phyloP scores from a whole-genome alignment of 2,113 vertebrate species.

The Balaenoptera acutorostrata region DNA sequence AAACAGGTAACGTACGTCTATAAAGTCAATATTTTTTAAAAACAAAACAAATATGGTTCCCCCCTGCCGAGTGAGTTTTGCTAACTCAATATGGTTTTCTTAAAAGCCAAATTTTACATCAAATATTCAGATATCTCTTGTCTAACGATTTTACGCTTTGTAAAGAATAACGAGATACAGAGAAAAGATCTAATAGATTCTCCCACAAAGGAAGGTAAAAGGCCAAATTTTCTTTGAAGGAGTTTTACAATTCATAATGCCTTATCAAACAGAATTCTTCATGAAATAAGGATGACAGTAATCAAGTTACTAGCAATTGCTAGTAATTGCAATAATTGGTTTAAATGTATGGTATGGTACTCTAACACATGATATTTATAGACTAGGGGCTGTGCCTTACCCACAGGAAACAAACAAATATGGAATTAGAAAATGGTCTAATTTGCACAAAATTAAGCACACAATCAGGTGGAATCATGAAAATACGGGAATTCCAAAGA shows the following conservation, averaged over 20 bases:
- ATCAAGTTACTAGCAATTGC: neutral
- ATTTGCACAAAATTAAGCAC: neutral
- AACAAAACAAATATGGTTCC: neutral
- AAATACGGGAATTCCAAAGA: neutral
- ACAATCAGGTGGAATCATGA: neutral
- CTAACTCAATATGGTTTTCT: constrained; percentile 13
- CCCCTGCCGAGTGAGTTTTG: neutral
- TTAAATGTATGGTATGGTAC: neutral
- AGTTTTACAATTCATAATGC: neutral
- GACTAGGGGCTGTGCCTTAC: neutral
- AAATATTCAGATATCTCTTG: constrained; percentile 5
- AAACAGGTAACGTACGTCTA: neutral
- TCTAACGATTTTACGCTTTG: neutral
- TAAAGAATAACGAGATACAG: constrained; percentile 29
- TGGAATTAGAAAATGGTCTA: neutral
- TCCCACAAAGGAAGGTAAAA: neutral
- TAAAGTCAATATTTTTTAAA: constrained; percentile 50
- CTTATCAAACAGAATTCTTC: neutral
- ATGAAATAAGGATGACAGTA: neutral
- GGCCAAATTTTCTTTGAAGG: neutral
- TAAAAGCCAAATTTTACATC: constrained; percentile 29
- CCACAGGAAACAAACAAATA: neutral
- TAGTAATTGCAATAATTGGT: neutral
- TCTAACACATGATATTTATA: neutral
- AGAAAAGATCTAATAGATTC: neutral